Percentiles rank a stretch among this genome's conserved stretches.
Conservation (phyloP, 2,888 invertebrate species). For the Ommatoiulus sabulosus region DNA sequence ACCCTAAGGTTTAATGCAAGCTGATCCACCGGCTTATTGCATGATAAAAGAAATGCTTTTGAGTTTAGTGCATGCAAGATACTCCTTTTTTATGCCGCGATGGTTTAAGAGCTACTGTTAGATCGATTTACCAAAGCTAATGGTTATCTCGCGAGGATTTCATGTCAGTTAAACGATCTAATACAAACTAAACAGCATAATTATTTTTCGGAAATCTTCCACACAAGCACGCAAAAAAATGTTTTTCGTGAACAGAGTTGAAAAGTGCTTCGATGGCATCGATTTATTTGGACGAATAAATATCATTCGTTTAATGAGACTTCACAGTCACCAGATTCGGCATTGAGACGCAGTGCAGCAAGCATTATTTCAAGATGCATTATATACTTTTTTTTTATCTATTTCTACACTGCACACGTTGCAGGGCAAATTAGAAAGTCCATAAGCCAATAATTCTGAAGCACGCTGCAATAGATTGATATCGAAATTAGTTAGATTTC, state of each 20-base stretch:
- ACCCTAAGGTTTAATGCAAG: too few relatives aligned
- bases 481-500: neutral
- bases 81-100: too few relatives aligned
- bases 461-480: neutral
- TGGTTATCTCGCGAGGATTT: neutral
- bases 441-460: neutral
- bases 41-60: too few relatives aligned
- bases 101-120: too few relatives aligned
- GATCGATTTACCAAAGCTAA: neutral
- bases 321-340: neutral
- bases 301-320: too few relatives aligned
- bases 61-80: too few relatives aligned
- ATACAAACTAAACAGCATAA: neutral
- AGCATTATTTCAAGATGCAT: neutral
- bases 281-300: too few relatives aligned
- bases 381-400: neutral
- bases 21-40: too few relatives aligned
- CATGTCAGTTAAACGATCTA: neutral
- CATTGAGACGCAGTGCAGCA: neutral
- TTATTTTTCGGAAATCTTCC: neutral
- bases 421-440: neutral
- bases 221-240: neutral
- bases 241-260: too few relatives aligned
- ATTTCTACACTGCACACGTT: too few relatives aligned
- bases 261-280: too few relatives aligned